Conservation (phyloP, 2,888 invertebrate genomes). For the Sympetrum striolatum region DNA sequence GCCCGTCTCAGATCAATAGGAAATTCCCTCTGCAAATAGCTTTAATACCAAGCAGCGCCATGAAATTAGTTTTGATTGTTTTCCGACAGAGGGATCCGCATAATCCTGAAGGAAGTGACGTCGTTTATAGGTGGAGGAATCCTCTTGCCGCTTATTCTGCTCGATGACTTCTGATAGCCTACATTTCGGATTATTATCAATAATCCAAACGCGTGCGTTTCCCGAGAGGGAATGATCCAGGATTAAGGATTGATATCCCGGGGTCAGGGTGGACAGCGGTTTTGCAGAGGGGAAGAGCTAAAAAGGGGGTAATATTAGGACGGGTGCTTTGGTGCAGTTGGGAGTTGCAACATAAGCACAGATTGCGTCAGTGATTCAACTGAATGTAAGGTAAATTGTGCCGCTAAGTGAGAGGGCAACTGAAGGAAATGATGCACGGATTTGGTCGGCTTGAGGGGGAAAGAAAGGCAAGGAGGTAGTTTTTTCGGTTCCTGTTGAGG, state of each 20-base stretch:
- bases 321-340: too few relatives aligned
- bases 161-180: conserved; percentile 19
- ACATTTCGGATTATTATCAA: conserved; percentile 16
- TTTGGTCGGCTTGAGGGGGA: too few relatives aligned
- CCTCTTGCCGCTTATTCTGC: conserved; percentile 2
- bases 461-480: too few relatives aligned
- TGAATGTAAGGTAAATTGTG: too few relatives aligned
- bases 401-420: too few relatives aligned
- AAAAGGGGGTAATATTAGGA: too few relatives aligned
- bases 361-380: not conserved
- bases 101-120: conserved; percentile 6
- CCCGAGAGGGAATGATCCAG: not conserved
- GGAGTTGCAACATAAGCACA: not conserved
- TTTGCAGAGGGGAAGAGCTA: not conserved
- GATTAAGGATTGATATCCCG: not conserved
- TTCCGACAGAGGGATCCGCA: not conserved
- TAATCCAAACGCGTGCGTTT: not conserved
- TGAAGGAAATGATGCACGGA: too few relatives aligned
- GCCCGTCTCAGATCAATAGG: not conserved
- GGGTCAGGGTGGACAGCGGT: not conserved
- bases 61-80: conserved; percentile 29
- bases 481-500: too few relatives aligned
- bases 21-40: conserved; percentile 1
- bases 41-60: not conserved
- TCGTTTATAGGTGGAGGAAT: not conserved